Percentiles rank a stretch among this genome's conserved stretches.
These are phyloP conservation scores for Beris chalybata DNA, from an alignment of 2,888 invertebrate genomes.

Conservation along the genomic window DNA sequence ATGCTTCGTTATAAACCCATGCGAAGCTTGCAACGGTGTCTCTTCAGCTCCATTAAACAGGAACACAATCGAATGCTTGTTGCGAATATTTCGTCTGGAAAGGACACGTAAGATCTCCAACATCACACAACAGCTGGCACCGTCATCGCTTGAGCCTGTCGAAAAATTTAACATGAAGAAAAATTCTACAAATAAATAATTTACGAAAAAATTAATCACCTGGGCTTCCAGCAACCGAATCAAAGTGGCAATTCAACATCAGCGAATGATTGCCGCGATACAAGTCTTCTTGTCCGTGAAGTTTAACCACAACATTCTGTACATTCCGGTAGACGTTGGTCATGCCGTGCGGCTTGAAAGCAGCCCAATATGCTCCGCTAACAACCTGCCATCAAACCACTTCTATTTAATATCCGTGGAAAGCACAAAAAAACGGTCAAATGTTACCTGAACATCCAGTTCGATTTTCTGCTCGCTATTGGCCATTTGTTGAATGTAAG, in stretches of 20 bases:
- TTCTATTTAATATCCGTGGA: not conserved
- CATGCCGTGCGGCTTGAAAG: conserved; percentile 73
- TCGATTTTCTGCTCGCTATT: conserved; percentile 62
- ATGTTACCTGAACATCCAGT: conserved; percentile 65
- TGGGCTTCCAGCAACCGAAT: conserved; percentile 84
- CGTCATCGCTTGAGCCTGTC: conserved; percentile 51
- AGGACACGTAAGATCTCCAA: conserved; percentile 66
- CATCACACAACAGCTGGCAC: conserved; percentile 63
- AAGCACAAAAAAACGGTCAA: not conserved
- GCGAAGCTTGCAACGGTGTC: conserved; percentile 70
- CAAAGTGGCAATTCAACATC: conserved; percentile 89
- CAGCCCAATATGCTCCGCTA: conserved; percentile 74
- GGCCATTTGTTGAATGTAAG: conserved; percentile 58
- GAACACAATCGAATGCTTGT: conserved; percentile 66
- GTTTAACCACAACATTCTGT: conserved; percentile 76
- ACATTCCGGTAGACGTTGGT: conserved; percentile 81
- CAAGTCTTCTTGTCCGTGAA: conserved; percentile 62
- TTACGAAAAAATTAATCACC: conserved; percentile 58
- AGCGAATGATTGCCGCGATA: conserved; percentile 61
- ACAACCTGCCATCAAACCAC: conserved; percentile 49
- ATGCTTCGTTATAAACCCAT: conserved; percentile 90
- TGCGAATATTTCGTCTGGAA: conserved; percentile 55
- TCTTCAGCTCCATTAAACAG: conserved; percentile 78
- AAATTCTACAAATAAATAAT: not conserved
- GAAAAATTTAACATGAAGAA: conserved; percentile 2